Base-by-base conservation (phyloP, 2,888 invertebrate genomes). In the Dryocosmus kuriphilus region DNA sequence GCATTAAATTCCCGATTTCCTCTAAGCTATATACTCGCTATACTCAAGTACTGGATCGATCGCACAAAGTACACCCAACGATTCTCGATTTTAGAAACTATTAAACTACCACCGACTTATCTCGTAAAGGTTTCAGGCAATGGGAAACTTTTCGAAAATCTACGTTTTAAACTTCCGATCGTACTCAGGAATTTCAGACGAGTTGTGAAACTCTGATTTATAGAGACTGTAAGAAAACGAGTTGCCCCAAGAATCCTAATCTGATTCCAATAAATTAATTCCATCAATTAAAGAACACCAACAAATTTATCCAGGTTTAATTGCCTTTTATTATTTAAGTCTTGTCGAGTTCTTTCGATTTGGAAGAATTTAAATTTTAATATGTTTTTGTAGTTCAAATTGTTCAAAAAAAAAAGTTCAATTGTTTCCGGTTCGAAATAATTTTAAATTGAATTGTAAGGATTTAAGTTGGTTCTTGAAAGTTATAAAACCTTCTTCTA, bases 1-100 rank as follows among this genome's bases (percentile, higher is more conserved):
- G 75, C 78, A 81, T 79, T 79, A 77, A 79, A 79, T 81, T 81
- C 79, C 75, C 79, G 63, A 81, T 81, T 77, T 77, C 77, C 77
- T 79, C 51, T 71, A 71, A 51, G 41, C 65, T 65, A 65, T 65
- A 65, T 41, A 38, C 65, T 65, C 24, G n/a, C 24, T 65, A 11
- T 41, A 65, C 65, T 67, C 67, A 30, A 51, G 30, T 41, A 51
- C 46, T 71, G 32, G 30, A 71, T 51, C 71, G 51, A 71, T 71
- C 71, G 51, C 24, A 11, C n/a, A 71, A 71, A 71, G 71, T 71
- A 71, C 51, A 71, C 71, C 71, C n/a, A 71, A 71, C 51, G 71
- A 51, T 51, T 51, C 51, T 71, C 71, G 51, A 71, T 71, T 71
- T 71, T 71, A n/a, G n/a, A n/a, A n/a, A n/a, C 71, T 51, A 71